Percentiles rank a stretch among this genome's conserved stretches.
Evolutionary conservation across 2,113 vertebrate species (phyloP).

Genomic region (Xyliphius kryptos): DNA sequence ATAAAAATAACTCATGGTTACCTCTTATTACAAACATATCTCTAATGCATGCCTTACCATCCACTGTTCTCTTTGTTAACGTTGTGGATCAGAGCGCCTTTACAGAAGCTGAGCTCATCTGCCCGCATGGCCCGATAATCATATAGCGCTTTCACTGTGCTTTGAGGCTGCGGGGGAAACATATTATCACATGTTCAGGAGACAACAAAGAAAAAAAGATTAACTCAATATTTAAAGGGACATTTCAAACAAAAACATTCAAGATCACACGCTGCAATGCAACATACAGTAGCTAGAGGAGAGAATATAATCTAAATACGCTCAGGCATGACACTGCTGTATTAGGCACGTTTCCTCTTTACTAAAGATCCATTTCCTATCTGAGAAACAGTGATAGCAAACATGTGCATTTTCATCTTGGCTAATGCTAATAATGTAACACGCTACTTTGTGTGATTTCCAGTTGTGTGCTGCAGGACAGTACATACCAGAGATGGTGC

Average conservation of each 20-base stretch:
- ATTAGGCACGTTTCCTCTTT: conserved; percentile 39
- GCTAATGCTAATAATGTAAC: too few species aligned
- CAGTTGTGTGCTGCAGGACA: neutral
- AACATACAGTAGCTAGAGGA: too few species aligned
- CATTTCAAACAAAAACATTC: too few species aligned
- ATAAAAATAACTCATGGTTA: too few species aligned
- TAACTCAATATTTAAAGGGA: too few species aligned
- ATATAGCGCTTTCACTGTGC: conserved; percentile 82
- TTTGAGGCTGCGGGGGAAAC: conserved; percentile 80
- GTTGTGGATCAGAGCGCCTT: conserved; percentile 87
- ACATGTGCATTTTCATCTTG: conserved; percentile 1
- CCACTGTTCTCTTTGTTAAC: conserved; percentile 76
- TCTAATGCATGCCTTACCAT: too few species aligned
- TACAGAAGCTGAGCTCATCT: conserved; percentile 82
- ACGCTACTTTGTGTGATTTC: too few species aligned
- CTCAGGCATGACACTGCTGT: conserved; percentile 9
- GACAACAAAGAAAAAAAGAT: too few species aligned
- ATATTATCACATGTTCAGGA: too few species aligned
- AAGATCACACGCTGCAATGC: too few species aligned
- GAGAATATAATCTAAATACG: conserved; percentile 15
- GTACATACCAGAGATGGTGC: conserved; percentile 73
- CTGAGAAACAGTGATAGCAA: conserved; percentile 35
- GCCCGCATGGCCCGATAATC: conserved; percentile 74
- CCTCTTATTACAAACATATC: too few species aligned
- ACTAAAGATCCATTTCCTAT: conserved; percentile 35